A percentile compares a stretch with the other conserved stretches of the same genome.
phyloP scores from a whole-genome alignment of 2,113 vertebrate species.

The Petromus typicus region DNA sequence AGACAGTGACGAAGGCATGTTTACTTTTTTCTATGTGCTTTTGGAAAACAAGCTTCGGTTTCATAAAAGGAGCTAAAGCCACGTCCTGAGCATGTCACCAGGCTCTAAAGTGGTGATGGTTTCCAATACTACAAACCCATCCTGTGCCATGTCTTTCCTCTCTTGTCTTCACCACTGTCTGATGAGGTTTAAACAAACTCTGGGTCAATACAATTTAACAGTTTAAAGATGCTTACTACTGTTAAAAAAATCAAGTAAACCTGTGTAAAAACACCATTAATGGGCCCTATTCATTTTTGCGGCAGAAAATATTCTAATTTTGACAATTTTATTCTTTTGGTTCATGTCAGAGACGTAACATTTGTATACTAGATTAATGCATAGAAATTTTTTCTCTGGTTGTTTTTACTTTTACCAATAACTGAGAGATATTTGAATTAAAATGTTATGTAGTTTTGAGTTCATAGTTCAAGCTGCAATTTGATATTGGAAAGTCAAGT shows the following conservation, averaged over 20 bases:
- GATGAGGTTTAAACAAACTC: neutral
- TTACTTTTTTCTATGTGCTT: neutral
- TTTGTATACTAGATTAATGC: neutral
- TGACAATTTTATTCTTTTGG: neutral
- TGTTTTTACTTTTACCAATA: neutral
- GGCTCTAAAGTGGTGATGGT: neutral
- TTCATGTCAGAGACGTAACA: neutral
- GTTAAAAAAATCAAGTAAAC: neutral
- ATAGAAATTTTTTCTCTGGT: neutral
- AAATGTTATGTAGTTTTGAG: neutral
- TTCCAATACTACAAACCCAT: too few species aligned
- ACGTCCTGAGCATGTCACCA: neutral
- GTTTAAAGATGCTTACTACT: neutral
- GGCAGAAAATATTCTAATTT: neutral
- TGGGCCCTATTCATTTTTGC: neutral
- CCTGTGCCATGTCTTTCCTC: neutral
- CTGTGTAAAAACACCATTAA: neutral
- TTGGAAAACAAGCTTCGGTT: neutral
- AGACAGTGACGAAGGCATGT: neutral
- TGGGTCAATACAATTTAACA: neutral
- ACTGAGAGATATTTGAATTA: neutral
- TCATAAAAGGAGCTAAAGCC: neutral
- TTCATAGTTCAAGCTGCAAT: neutral
- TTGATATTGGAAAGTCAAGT: neutral
- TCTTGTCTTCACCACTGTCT: neutral